Conservation (phyloP, 2,888 invertebrate genomes). For the Leptopterna dolabrata region DNA sequence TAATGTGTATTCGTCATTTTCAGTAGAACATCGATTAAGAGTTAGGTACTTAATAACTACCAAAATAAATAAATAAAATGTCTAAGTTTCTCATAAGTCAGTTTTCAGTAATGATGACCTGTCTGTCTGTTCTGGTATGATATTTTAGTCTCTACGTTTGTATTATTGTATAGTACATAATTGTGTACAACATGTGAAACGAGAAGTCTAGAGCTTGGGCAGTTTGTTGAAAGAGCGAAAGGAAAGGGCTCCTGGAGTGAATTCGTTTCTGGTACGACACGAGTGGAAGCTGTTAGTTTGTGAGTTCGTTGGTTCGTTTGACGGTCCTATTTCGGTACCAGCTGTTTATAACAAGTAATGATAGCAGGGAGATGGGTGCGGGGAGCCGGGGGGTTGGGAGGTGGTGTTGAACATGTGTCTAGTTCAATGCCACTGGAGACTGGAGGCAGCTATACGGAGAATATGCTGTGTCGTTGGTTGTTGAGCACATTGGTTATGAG, state of each 20-base stretch:
- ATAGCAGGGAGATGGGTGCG: slow-evolving; percentile 5
- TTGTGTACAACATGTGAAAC: not conserved
- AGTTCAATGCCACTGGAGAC: not conserved
- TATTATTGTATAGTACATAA: not conserved
- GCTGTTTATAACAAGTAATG: slow-evolving; percentile 41
- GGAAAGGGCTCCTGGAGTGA: not conserved
- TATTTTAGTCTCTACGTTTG: not conserved
- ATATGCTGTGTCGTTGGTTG: no score
- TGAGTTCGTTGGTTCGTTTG: not conserved
- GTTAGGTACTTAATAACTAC: no score
- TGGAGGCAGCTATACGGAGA: no score
- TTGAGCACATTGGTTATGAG: no score
- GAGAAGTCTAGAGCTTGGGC: not conserved
- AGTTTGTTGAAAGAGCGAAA: not conserved
- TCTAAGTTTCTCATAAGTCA: no score
- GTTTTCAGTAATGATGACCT: no score
- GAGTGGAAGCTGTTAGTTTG: not conserved
- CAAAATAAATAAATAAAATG: no score
- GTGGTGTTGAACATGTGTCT: not conserved
- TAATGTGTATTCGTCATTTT: no score
- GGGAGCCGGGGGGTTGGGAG: not conserved
- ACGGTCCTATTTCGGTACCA: slow-evolving; percentile 42
- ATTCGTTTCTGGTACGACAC: not conserved
- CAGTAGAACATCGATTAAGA: no score
- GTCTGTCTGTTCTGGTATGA: not conserved